Base-by-base conservation (phyloP, 1,140 invertebrate genomes). In the Aleiodes sp. region DNA sequence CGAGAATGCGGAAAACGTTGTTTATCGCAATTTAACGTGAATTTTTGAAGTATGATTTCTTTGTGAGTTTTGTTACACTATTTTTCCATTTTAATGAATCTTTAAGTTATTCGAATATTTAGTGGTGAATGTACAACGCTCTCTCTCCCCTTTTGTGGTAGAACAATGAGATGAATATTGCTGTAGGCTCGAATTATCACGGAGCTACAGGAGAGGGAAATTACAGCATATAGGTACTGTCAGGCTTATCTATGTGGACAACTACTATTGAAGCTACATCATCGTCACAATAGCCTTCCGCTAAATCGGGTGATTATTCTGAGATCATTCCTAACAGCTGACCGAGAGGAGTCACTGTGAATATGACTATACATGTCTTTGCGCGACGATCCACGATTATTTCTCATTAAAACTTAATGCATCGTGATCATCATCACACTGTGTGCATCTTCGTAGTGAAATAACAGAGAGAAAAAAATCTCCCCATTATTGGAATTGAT, bases 241-340 rank as follows among this genome's bases (percentile, higher is more conserved):
- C 57, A 59, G 37, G 37, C 61, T 60, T 56, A 41, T 57, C 26
- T 4, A 21, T 7, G 10, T 31, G 12, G 10, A 28, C 41, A 26
- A n/a, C 31, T 24, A 7, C 56, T 2, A 14, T 46, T 67, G 10
- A 26, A 2, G 16, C 19, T 3, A n/a, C 24, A 26, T 64, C 24
- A 29, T 10, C 24, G 2, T 64, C 74, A 79, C 68, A 73, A 70
- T 76, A 73, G 70, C 59, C 73, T 78, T 72, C 71, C 64, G 70
- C 71, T 81, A 80, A 81, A 82, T 82, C 78, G 68, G 73, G 78
- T 80, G 80, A 82, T 82, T 81, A 80, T 81, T 81, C 76, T 76
- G 78, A 79, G 76, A 80, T 80, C 76, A 80, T 77, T 81, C 75
- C 78, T 76, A 75, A 41, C 78, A 76, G 78, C 73, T 76, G 78